Evolutionary conservation across 2,888 invertebrate genomes (phyloP).

Genomic region (Drosophila monieri): DNA sequence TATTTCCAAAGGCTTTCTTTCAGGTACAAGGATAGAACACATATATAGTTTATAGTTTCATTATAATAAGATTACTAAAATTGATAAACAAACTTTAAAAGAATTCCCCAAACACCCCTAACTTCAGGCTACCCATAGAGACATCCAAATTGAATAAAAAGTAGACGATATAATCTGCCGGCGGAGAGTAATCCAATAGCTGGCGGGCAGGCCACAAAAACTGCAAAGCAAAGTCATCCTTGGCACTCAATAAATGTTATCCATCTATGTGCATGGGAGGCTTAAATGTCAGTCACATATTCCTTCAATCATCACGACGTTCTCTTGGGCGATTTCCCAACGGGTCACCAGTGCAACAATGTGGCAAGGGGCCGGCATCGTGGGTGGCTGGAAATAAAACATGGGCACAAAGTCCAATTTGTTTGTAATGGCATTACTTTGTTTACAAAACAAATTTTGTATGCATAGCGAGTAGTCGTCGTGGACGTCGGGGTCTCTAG

Average conservation of each 20-base stretch:
- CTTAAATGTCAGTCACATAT: slow-evolving; percentile 65
- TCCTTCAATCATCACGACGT: slow-evolving; percentile 41
- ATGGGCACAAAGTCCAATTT: slow-evolving; percentile 78
- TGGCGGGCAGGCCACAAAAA: slow-evolving; percentile 24
- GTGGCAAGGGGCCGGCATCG: slow-evolving; percentile 34
- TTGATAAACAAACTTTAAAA: not conserved
- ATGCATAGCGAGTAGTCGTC: slow-evolving; percentile 74
- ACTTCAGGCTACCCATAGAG: slow-evolving; percentile 2
- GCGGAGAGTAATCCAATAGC: slow-evolving; percentile 36
- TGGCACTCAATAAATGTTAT: slow-evolving; percentile 74
- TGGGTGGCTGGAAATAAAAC: slow-evolving; percentile 58
- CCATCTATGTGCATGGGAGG: slow-evolving; percentile 49
- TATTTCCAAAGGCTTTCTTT: slow-evolving; percentile 4
- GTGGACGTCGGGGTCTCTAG: slow-evolving; percentile 26
- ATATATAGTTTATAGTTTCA: no score
- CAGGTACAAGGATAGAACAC: no score
- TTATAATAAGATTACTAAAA: not conserved
- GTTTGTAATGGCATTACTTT: slow-evolving; percentile 80
- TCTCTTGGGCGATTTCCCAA: slow-evolving; percentile 64
- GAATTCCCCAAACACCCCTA: not conserved
- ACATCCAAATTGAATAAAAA: slow-evolving; percentile 47
- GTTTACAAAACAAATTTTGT: slow-evolving; percentile 79
- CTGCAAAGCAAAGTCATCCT: slow-evolving; percentile 43
- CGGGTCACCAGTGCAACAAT: slow-evolving; percentile 51
- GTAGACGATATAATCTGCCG: slow-evolving; percentile 27